Evolutionary conservation across 92 coral and sea anemone genomes (phyloP).

Genomic region (Phenganax marumi): DNA sequence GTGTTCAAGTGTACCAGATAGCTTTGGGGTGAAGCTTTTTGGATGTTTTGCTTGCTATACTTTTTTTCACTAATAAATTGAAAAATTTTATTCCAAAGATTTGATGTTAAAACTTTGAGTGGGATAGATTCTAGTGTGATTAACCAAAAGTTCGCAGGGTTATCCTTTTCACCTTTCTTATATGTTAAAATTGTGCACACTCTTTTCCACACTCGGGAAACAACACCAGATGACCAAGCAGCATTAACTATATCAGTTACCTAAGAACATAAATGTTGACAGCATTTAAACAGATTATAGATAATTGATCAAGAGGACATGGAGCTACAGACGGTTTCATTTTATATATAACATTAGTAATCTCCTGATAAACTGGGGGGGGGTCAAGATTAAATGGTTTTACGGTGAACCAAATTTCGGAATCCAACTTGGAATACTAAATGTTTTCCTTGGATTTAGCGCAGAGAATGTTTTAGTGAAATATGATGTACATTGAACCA

Average conservation of each 20-base stretch:
- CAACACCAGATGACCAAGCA: no score
- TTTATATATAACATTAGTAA: conserved; percentile 10
- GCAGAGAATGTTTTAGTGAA: conserved; percentile 1
- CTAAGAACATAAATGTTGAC: no score
- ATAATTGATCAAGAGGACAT: no score
- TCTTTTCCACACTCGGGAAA: no score
- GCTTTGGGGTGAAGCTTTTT: conserved; percentile 40
- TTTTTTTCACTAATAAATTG: neutral
- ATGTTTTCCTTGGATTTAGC: conserved; percentile 8
- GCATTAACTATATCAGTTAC: conserved; percentile 10
- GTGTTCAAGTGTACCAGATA: conserved; percentile 28
- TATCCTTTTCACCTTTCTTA: neutral
- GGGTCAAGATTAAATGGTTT: conserved; percentile 4
- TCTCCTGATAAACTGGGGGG: conserved; percentile 6
- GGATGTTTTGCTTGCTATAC: conserved; percentile 13
- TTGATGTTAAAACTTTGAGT: conserved; percentile 21
- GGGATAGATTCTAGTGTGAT: no score
- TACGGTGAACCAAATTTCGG: conserved; percentile 22
- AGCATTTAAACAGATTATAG: no score
- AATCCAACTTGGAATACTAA: conserved; percentile 28
- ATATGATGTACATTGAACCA: neutral
- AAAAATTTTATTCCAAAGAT: neutral
- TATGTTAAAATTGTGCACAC: no score
- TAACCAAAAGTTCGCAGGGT: conserved; percentile 15
- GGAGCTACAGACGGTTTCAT: no score